These are phyloP conservation scores for Pitta sordida DNA, from an alignment of 2,113 vertebrate genomes.

Conservation along the genomic window DNA sequence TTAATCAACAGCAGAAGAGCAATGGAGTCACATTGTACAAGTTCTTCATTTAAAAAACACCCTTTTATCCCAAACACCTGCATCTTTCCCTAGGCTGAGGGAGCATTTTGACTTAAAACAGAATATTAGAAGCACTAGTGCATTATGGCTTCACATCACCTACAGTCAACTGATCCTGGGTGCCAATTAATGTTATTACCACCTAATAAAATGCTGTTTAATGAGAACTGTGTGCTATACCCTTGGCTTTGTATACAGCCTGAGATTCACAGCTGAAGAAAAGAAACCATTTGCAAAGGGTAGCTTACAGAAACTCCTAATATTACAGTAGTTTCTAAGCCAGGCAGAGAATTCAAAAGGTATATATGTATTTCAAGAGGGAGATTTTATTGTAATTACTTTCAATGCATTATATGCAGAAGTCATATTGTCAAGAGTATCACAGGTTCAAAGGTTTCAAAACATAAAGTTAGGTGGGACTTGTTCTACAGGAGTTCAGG, in stretches of 20 bases:
- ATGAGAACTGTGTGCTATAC: constrained; percentile 22
- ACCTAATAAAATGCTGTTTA: constrained; percentile 52
- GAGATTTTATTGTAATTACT: not conserved
- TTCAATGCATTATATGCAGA: not conserved
- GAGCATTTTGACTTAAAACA: constrained; percentile 27
- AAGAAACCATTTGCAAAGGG: not conserved
- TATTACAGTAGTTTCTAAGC: not conserved
- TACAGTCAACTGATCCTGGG: constrained; percentile 33
- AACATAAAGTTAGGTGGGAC: not conserved
- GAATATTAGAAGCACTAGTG: constrained; percentile 12
- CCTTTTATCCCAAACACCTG: constrained; percentile 56
- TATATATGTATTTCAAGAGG: not conserved
- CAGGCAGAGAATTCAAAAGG: not conserved
- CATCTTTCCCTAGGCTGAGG: constrained; percentile 39
- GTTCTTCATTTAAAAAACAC: constrained; percentile 43
- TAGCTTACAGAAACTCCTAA: not conserved
- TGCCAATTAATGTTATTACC: constrained; percentile 64
- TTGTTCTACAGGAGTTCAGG: not conserved
- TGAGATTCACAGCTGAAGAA: not conserved
- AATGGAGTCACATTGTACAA: constrained; percentile 37
- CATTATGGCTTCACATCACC: constrained; percentile 50
- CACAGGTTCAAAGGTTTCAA: not conserved
- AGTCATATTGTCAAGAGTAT: not conserved
- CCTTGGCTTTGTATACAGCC: not conserved
- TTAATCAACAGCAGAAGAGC: constrained; percentile 13